These are phyloP conservation scores for Gymnarchus niloticus DNA, from an alignment of 2,113 vertebrate genomes.

Conservation along the genomic window DNA sequence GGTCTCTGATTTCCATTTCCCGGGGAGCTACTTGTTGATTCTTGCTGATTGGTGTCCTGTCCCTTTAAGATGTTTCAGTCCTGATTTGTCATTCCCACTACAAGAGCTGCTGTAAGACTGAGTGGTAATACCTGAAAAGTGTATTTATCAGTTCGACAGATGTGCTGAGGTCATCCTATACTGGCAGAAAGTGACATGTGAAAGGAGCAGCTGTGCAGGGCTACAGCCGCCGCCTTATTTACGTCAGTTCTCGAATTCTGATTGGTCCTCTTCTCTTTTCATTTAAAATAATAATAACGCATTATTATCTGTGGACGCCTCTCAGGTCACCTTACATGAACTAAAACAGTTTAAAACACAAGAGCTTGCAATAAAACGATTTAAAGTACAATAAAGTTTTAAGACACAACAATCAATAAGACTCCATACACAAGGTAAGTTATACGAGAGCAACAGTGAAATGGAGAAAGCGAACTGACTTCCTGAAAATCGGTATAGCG, in stretches of 20 bases:
- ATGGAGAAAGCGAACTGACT: too few relatives aligned
- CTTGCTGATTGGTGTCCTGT: not conserved
- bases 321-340: too few relatives aligned
- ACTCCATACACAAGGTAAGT: too few relatives aligned
- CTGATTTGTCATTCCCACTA: not conserved
- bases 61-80: not conserved
- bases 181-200: slow-evolving; percentile 62
- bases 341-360: too few relatives aligned
- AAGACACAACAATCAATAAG: too few relatives aligned
- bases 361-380: too few relatives aligned
- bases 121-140: slow-evolving; percentile 31
- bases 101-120: not conserved
- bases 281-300: too few relatives aligned
- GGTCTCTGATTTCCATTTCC: not conserved
- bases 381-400: too few relatives aligned
- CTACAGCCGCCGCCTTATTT: slow-evolving; percentile 28
- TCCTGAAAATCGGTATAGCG: too few relatives aligned
- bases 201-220: slow-evolving; percentile 40
- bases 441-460: too few relatives aligned
- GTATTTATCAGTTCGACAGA: slow-evolving; percentile 59
- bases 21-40: too few relatives aligned
- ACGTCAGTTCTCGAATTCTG: slow-evolving; percentile 24
- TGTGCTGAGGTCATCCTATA: slow-evolving; percentile 62
- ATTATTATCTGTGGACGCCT: too few relatives aligned
- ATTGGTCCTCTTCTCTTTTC: slow-evolving; percentile 47